Evolutionary conservation across 53 echinoderm and acorn worm species (phyloP).

Genomic region (Antedon mediterranea): DNA sequence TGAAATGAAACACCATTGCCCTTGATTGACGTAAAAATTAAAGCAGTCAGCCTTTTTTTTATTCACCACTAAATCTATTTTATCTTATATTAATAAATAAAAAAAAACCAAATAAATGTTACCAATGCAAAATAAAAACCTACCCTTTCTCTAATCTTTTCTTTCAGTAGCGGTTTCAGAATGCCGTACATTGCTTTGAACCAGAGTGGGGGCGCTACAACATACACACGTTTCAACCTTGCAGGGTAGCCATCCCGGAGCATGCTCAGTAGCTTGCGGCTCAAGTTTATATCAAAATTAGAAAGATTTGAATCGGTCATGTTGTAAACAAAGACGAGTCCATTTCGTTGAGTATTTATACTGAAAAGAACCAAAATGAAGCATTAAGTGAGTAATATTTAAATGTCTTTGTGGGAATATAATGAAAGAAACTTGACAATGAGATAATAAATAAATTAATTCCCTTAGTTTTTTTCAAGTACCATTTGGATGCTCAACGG

Average conservation of each 20-base stretch:
- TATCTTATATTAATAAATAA: no score
- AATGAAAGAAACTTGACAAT: no score
- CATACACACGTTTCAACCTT: constrained; percentile 75
- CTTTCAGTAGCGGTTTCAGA: constrained; percentile 72
- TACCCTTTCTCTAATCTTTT: constrained; percentile 92
- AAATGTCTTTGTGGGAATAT: no score
- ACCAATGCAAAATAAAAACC: constrained; percentile 12
- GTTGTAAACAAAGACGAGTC: constrained; percentile 76
- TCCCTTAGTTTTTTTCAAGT: no score
- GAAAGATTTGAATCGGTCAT: constrained; percentile 76
- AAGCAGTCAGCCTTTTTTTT: no score
- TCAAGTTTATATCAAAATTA: constrained; percentile 83
- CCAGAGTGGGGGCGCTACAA: constrained; percentile 96
- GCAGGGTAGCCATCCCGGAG: constrained; percentile 87
- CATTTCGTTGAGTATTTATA: constrained; percentile 71
- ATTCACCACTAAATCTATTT: no score
- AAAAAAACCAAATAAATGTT: no score
- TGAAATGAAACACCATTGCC: no score
- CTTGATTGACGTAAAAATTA: no score
- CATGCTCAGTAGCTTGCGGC: constrained; percentile 94
- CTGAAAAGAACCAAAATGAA: constrained; percentile 22
- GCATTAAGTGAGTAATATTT: no score
- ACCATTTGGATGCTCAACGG: no score
- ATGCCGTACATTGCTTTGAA: constrained; percentile 96
- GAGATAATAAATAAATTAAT: no score